phyloP scores from a whole-genome alignment of 2,113 vertebrate species.

The Symphodus melops region DNA sequence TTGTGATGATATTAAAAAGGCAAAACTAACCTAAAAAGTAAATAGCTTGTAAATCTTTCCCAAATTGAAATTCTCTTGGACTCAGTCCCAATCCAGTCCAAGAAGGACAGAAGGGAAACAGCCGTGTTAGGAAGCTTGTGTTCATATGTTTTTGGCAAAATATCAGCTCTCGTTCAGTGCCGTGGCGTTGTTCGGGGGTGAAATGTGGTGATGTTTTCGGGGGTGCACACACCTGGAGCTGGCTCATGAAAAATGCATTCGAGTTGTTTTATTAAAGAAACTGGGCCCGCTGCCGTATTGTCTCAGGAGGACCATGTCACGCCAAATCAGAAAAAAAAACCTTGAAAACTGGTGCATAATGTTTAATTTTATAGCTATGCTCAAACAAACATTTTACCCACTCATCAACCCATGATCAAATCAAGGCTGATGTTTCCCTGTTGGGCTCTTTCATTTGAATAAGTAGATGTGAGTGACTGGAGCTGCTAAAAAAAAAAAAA shows the following conservation, averaged over 20 bases:
- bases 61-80: slow-evolving; percentile 71
- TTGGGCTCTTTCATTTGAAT: background rate
- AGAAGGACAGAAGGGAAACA: slow-evolving; percentile 6
- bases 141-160: slow-evolving; percentile 40
- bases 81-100: slow-evolving; percentile 52
- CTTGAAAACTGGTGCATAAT: background rate
- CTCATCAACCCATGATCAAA: background rate
- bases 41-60: slow-evolving; percentile 72
- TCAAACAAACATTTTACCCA: background rate
- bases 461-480: too few relatives aligned
- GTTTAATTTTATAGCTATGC: background rate
- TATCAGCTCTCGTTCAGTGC: slow-evolving; percentile 13
- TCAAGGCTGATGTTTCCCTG: background rate
- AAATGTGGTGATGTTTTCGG: slow-evolving; percentile 42
- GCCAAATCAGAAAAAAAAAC: background rate
- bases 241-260: slow-evolving; percentile 34
- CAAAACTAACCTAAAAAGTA: slow-evolving; percentile 73
- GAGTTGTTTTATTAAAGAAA: slow-evolving; percentile 47
- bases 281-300: slow-evolving; percentile 4
- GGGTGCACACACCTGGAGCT: slow-evolving; percentile 33
- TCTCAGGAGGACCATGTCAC: background rate
- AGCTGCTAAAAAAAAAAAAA: too few relatives aligned
- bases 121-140: slow-evolving; percentile 13
- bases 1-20: slow-evolving; percentile 71
- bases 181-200: background rate